These are phyloP conservation scores for Chymomyza amoena DNA, from an alignment of 2,888 invertebrate genomes.

Conservation along the genomic window DNA sequence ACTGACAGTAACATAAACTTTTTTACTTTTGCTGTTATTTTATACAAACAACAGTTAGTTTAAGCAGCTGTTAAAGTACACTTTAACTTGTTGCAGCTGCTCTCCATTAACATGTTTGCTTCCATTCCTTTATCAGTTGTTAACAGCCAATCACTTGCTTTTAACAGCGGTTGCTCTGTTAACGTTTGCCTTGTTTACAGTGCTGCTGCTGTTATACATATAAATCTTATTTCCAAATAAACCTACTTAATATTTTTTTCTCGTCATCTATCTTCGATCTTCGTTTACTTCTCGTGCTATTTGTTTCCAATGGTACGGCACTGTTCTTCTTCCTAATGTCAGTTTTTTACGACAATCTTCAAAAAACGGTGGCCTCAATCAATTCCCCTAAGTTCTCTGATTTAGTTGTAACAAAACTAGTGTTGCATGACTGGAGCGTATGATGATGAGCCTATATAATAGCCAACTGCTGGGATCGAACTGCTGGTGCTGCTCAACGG, in stretches of 20 bases:
- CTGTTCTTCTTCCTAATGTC: slow-evolving; percentile 53
- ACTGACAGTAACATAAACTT: no score
- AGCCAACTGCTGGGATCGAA: slow-evolving; percentile 4
- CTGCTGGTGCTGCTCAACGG: slow-evolving; percentile 10
- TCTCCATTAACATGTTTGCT: no score
- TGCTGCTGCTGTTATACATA: neutral
- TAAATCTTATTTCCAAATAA: neutral
- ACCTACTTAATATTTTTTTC: neutral
- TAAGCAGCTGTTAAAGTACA: no score
- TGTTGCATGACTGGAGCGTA: neutral
- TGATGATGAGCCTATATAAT: neutral
- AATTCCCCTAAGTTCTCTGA: neutral
- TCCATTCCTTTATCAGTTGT: no score
- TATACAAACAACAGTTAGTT: no score
- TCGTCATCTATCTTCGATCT: neutral
- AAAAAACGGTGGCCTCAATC: slow-evolving; percentile 8
- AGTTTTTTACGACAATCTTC: neutral
- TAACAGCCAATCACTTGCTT: no score
- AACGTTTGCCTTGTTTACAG: neutral
- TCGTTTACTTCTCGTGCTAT: slow-evolving; percentile 33
- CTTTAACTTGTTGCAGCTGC: no score
- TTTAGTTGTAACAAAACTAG: neutral
- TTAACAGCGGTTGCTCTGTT: neutral
- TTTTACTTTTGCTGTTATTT: no score
- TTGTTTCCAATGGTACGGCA: slow-evolving; percentile 75